These are phyloP conservation scores for Cydia splendana DNA, from an alignment of 1,140 invertebrate species.

Conservation along the genomic window DNA sequence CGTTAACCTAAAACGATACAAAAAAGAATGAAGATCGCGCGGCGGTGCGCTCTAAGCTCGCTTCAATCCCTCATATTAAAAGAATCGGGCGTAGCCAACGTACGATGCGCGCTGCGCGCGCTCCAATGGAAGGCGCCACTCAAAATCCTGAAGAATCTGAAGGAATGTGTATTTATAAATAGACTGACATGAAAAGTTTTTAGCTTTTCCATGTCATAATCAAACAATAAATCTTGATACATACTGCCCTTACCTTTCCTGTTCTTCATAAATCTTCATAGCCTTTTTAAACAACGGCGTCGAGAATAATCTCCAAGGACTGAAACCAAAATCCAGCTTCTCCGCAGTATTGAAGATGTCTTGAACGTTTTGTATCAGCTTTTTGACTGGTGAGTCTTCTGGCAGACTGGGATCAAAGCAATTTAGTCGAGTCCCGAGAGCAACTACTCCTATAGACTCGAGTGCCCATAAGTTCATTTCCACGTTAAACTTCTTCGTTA, in stretches of 20 bases:
- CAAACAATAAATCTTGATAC: too few species aligned
- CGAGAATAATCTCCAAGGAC: constrained; percentile 80
- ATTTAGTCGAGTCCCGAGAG: constrained; percentile 82
- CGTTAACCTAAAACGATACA: constrained; percentile 1
- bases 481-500: constrained; percentile 79
- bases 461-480: constrained; percentile 83
- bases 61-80: too few species aligned
- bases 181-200: too few species aligned
- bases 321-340: constrained; percentile 81
- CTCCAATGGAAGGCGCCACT: too few species aligned
- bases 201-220: too few species aligned
- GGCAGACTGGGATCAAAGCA: constrained; percentile 71
- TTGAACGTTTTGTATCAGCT: constrained; percentile 80
- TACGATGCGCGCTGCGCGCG: too few species aligned
- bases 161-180: too few species aligned
- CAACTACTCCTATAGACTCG: constrained; percentile 83
- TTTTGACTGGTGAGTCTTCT: constrained; percentile 71
- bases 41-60: too few species aligned
- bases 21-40: not conserved
- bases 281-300: constrained; percentile 79
- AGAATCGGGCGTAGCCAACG: too few species aligned
- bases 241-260: constrained; percentile 40
- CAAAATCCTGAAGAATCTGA: too few species aligned
- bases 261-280: constrained; percentile 58
- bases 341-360: constrained; percentile 81